A percentile compares a stretch with the other conserved stretches of the same genome.
phyloP scores from a whole-genome alignment of 2,113 vertebrate species.

The Micronisus gabar region DNA sequence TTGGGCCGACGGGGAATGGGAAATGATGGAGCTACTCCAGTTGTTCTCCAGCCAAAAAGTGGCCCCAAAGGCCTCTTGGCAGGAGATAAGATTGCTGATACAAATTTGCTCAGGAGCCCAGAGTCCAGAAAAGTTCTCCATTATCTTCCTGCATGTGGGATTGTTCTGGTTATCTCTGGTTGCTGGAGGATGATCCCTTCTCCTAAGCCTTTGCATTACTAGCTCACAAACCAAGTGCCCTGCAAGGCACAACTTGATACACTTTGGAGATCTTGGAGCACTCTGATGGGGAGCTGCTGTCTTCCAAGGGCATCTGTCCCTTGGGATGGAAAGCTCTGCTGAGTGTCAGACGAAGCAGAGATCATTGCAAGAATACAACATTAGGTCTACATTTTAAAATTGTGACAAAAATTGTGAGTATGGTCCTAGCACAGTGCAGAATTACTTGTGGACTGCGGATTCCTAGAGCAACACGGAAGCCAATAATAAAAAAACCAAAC shows the following conservation, averaged over 20 bases:
- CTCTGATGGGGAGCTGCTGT: neutral
- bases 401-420: neutral
- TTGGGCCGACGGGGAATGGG: neutral
- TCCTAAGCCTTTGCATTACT: neutral
- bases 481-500: neutral
- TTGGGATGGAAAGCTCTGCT: neutral
- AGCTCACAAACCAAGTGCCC: neutral
- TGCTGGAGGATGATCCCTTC: neutral
- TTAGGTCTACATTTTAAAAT: neutral
- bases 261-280: neutral
- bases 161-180: neutral
- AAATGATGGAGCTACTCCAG: neutral
- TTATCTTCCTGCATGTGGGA: neutral
- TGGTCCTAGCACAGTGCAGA: neutral
- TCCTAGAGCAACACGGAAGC: neutral
- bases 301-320: neutral
- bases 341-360: neutral
- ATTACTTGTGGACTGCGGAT: neutral
- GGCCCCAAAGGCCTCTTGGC: neutral
- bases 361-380: neutral
- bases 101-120: neutral
- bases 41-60: neutral
- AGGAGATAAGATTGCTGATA: neutral
- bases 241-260: neutral
- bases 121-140: neutral